Conservation (phyloP, 2,888 invertebrate genomes). For the Silvanus unidentatus region DNA sequence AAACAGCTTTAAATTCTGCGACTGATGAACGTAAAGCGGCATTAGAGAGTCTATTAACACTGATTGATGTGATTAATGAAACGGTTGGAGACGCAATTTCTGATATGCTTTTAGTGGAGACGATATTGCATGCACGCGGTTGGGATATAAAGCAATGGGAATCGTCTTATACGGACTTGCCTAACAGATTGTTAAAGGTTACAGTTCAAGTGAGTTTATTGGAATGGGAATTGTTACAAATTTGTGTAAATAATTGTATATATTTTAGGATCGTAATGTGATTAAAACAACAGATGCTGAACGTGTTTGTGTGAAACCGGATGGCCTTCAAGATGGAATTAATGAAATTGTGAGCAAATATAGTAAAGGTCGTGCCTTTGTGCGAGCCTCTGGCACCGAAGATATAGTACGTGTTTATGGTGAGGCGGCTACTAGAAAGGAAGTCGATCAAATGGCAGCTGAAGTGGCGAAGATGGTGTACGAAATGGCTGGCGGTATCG, state of each 20-base stretch:
- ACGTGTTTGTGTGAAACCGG: slow-evolving; percentile 71
- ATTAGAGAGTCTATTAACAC: slow-evolving; percentile 57
- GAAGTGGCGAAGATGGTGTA: slow-evolving; percentile 73
- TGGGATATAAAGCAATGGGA: slow-evolving; percentile 80
- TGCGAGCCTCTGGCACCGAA: slow-evolving; percentile 95
- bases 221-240: neutral
- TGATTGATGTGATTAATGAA: slow-evolving; percentile 87
- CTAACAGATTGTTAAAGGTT: slow-evolving; percentile 83
- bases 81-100: slow-evolving; percentile 96
- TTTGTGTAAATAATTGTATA: too few relatives aligned
- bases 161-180: slow-evolving; percentile 74
- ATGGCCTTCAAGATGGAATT: slow-evolving; percentile 76
- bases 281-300: slow-evolving; percentile 87
- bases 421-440: slow-evolving; percentile 74
- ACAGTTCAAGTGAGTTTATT: slow-evolving; percentile 57
- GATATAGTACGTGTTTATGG: slow-evolving; percentile 94
- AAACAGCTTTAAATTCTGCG: slow-evolving; percentile 41
- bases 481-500: slow-evolving; percentile 74
- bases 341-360: slow-evolving; percentile 65
- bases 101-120: slow-evolving; percentile 90
- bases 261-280: slow-evolving; percentile 70
- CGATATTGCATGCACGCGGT: slow-evolving; percentile 74
- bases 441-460: slow-evolving; percentile 56
- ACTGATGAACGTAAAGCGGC: slow-evolving; percentile 47
- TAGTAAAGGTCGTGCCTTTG: slow-evolving; percentile 76